These are phyloP conservation scores for Philotrypesis tridentata DNA, from an alignment of 1,140 invertebrate genomes.

Conservation along the genomic window DNA sequence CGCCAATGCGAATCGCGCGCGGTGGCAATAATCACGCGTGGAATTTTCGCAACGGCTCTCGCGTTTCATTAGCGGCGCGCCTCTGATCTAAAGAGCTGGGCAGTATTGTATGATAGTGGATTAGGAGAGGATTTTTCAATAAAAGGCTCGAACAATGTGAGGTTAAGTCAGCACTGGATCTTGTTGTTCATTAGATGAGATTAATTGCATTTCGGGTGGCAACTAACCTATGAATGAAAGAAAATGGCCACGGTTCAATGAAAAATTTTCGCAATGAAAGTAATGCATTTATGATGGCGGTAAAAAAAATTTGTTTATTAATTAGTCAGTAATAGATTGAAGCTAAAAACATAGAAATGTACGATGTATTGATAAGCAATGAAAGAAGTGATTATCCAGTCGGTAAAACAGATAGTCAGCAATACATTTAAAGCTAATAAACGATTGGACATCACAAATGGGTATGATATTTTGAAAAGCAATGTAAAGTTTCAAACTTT, in stretches of 20 bases:
- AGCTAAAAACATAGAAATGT: neutral
- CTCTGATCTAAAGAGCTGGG: neutral
- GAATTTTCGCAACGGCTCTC: conserved; percentile 16
- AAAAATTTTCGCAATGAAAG: neutral
- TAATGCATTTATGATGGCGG: neutral
- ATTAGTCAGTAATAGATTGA: neutral
- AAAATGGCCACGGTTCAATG: neutral
- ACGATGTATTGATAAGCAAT: neutral
- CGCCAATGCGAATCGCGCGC: neutral
- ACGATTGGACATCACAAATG: too few species aligned
- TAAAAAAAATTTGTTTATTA: too few species aligned
- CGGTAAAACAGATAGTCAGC: too few species aligned
- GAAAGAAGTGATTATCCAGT: too few species aligned
- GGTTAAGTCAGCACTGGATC: neutral
- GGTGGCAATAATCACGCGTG: neutral
- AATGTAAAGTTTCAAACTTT: neutral
- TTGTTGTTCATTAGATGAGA: neutral
- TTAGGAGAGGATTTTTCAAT: neutral
- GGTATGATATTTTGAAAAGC: neutral
- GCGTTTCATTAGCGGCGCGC: neutral
- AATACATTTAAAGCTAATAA: too few species aligned
- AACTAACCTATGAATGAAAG: too few species aligned
- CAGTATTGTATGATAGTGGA: neutral
- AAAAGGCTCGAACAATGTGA: neutral
- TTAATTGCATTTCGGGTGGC: neutral